Conservation (phyloP, 2,113 vertebrate species). For the Pagrus major region DNA sequence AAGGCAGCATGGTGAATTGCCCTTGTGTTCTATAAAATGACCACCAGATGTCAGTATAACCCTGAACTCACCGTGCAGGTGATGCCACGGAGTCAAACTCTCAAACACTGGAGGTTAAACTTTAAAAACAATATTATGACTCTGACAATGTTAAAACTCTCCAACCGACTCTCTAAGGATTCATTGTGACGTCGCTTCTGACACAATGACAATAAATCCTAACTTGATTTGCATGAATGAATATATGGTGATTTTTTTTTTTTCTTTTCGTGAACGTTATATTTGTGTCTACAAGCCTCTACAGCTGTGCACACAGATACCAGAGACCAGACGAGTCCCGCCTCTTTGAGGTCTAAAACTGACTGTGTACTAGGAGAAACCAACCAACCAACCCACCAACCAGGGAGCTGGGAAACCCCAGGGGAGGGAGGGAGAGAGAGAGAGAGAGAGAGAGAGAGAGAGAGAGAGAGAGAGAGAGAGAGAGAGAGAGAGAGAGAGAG, state of each 20-base stretch:
- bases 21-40: neutral
- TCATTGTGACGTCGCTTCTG: too few species aligned
- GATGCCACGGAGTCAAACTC: neutral
- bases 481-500: too few species aligned
- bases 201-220: neutral
- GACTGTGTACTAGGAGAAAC: neutral
- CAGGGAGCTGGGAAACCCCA: neutral
- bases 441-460: too few species aligned
- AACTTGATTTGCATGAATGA: neutral
- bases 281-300: neutral
- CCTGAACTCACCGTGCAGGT: neutral
- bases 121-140: neutral
- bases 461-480: too few species aligned
- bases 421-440: too few species aligned
- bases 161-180: neutral
- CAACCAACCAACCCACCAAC: conserved; percentile 28
- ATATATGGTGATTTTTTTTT: too few species aligned
- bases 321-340: conserved; percentile 13
- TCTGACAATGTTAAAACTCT: too few species aligned
- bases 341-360: conserved; percentile 27
- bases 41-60: conserved; percentile 58
- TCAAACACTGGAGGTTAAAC: neutral
- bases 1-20: conserved; percentile 12
- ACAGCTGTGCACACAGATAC: neutral
- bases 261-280: neutral